Percentiles rank a stretch among this genome's conserved stretches.
Conservation (phyloP, 2,888 invertebrate species). For the Plagodis dolabraria region DNA sequence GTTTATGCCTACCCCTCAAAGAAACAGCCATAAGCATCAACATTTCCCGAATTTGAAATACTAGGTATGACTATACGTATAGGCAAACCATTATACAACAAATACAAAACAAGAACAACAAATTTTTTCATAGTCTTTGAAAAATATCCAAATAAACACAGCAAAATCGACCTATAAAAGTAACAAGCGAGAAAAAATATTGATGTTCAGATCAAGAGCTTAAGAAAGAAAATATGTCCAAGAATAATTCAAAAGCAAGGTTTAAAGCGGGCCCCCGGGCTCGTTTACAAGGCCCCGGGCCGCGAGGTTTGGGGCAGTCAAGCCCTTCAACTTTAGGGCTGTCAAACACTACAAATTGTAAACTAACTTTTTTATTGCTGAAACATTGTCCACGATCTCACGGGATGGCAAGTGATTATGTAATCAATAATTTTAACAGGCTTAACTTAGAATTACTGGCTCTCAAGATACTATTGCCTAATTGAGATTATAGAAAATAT, state of each 20-base stretch:
- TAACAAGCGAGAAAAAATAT: slow-evolving; percentile 33
- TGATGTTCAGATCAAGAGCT: slow-evolving; percentile 41
- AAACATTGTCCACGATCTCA: too few relatives aligned
- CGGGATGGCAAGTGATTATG: too few relatives aligned
- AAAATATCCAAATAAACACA: slow-evolving; percentile 19
- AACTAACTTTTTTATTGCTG: too few relatives aligned
- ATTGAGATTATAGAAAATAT: too few relatives aligned
- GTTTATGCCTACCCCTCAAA: too few relatives aligned
- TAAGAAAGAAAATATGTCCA: slow-evolving; percentile 43
- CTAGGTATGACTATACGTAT: not conserved
- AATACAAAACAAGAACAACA: slow-evolving; percentile 6
- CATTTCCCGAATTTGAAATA: not conserved
- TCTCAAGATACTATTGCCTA: too few relatives aligned
- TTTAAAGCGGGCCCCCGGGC: slow-evolving; percentile 31
- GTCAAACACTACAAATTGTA: not conserved
- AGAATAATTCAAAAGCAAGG: slow-evolving; percentile 40
- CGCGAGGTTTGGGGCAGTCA: slow-evolving; percentile 12
- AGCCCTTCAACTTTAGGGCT: slow-evolving; percentile 18
- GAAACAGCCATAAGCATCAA: too few relatives aligned
- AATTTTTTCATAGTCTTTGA: slow-evolving; percentile 6
- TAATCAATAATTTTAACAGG: too few relatives aligned
- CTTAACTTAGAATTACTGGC: too few relatives aligned
- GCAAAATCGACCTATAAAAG: slow-evolving; percentile 28
- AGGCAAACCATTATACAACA: not conserved
- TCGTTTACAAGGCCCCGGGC: slow-evolving; percentile 24